A percentile compares a stretch with the other conserved stretches of the same genome.
Evolutionary conservation across 2,888 invertebrate genomes (phyloP).

Genomic region (Polyommatus iphigenia): DNA sequence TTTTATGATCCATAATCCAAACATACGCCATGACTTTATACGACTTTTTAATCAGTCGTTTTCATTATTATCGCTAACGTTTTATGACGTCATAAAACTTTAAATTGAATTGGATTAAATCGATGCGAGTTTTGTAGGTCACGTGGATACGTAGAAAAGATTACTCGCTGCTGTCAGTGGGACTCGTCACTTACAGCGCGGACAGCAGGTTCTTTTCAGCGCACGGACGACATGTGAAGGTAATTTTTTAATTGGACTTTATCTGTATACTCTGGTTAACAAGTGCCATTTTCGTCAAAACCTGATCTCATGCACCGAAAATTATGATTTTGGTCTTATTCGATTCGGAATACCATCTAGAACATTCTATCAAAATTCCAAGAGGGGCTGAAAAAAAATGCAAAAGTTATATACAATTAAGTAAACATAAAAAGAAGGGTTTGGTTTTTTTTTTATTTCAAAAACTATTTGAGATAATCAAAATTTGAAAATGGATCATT

Average conservation of each 20-base stretch:
- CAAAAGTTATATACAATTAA: no score
- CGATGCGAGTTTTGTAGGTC: slow-evolving; percentile 70
- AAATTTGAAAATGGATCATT: no score
- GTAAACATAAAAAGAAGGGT: no score
- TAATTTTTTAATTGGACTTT: slow-evolving; percentile 46
- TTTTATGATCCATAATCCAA: neutral
- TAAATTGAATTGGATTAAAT: slow-evolving; percentile 15
- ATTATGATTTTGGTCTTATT: no score
- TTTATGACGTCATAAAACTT: slow-evolving; percentile 10
- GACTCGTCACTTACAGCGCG: slow-evolving; percentile 82
- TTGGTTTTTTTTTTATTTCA: no score
- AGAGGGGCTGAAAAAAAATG: no score
- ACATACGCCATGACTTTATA: neutral
- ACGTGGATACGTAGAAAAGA: slow-evolving; percentile 85
- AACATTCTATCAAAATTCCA: no score
- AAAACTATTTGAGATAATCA: no score
- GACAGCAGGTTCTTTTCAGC: slow-evolving; percentile 84
- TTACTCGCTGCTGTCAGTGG: slow-evolving; percentile 83
- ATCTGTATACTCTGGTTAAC: no score
- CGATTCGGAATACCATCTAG: no score
- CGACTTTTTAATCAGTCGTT: neutral
- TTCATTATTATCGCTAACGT: neutral
- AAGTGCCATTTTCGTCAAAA: no score
- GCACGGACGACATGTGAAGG: slow-evolving; percentile 80
- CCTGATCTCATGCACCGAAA: no score